These are phyloP conservation scores for Eupithecia pulchellata DNA, from an alignment of 2,888 invertebrate genomes.

Conservation along the genomic window DNA sequence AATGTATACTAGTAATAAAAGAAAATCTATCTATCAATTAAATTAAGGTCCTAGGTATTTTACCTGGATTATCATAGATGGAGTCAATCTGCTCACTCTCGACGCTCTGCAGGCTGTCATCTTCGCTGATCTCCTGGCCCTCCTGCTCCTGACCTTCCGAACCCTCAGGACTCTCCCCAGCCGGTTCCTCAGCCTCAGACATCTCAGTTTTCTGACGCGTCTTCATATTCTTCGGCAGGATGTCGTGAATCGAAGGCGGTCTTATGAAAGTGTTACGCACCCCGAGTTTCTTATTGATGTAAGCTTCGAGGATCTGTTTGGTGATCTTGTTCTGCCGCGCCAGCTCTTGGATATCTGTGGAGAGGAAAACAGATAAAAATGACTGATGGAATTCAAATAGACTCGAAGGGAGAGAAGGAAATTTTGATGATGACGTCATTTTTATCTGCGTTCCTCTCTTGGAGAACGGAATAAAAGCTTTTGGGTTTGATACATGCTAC, in stretches of 20 bases:
- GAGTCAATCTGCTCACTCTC: conserved; percentile 90
- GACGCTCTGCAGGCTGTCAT: conserved; percentile 88
- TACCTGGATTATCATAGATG: conserved; percentile 83
- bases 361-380: conserved; percentile 84
- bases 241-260: conserved; percentile 87
- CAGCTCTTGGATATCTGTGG: conserved; percentile 85
- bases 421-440: conserved; percentile 71
- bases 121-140: conserved; percentile 59
- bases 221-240: conserved; percentile 77
- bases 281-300: conserved; percentile 88
- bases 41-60: not conserved
- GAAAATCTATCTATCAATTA: too few relatives aligned
- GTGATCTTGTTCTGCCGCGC: conserved; percentile 91
- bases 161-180: conserved; percentile 24
- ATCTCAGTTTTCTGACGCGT: conserved; percentile 50
- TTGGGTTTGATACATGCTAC: not conserved
- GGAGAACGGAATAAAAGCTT: conserved; percentile 20
- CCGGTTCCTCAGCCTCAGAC: conserved; percentile 16
- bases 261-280: conserved; percentile 79
- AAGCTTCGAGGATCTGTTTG: conserved; percentile 90
- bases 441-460: conserved; percentile 81
- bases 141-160: conserved; percentile 28
- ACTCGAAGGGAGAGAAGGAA: conserved; percentile 41
- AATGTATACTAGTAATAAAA: too few relatives aligned
- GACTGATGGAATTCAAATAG: conserved; percentile 60